Evolutionary conservation across 2,888 invertebrate genomes (phyloP).

Genomic region (Polydesmus complanatus): DNA sequence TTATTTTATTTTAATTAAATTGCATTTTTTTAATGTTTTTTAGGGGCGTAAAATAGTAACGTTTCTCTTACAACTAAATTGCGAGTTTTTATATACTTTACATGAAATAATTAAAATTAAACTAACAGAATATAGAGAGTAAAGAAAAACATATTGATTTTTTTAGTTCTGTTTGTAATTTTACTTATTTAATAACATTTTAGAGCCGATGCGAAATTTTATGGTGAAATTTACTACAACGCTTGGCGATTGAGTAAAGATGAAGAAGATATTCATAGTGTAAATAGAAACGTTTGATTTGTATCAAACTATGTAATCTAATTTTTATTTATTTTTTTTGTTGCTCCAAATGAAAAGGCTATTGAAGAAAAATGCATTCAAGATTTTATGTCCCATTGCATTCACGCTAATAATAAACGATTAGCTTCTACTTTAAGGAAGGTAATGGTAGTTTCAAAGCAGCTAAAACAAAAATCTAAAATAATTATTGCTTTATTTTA

Average conservation of each 20-base stretch:
- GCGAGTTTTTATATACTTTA: neutral
- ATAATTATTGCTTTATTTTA: neutral
- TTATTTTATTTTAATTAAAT: neutral
- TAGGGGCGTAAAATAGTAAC: neutral
- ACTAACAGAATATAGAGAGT: neutral
- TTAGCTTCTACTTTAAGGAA: neutral
- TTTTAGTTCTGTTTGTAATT: too few relatives aligned
- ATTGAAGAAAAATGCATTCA: neutral
- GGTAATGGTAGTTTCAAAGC: neutral
- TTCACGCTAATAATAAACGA: neutral
- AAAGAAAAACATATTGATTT: too few relatives aligned
- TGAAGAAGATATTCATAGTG: neutral
- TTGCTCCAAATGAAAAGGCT: too few relatives aligned
- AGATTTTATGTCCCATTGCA: neutral
- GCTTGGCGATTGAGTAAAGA: neutral
- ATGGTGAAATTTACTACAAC: neutral
- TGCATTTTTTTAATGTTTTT: neutral
- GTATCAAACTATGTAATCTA: neutral
- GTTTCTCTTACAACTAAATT: neutral
- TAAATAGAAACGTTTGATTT: neutral
- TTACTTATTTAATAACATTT: neutral
- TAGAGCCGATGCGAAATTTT: neutral
- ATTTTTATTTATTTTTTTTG: neutral
- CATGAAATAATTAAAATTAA: neutral
- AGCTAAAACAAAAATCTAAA: neutral